Base-by-base conservation (phyloP, 2,797 vertebrate species). In the Zalophus californianus region DNA sequence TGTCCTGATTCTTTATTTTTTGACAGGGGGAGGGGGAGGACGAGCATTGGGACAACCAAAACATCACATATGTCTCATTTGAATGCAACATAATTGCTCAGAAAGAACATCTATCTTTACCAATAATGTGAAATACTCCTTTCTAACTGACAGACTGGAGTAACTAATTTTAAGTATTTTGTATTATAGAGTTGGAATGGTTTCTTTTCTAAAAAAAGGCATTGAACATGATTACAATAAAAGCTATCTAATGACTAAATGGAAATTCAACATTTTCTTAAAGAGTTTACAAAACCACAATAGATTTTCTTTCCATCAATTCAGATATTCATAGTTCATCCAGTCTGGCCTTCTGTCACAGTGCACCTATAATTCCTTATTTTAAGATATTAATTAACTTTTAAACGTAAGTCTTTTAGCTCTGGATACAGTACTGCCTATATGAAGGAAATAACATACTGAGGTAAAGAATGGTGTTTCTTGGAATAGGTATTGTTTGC, bases 331-430 rank as follows among this genome's bases (percentile, higher is more conserved):
- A 89, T n/a, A 97, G 97, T 91, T 97, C 90, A 94, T 75, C 88
- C 84, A 90, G 54, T 89, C 78, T 98, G 90, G 86, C 94, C 96
- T 96, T 96, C 93, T 95, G 86, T 86, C 90, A 95, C n/a, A 92
- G 92, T 78, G 52, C 48, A 95, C 90, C 87, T 89, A 83, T 80
- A 97, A 96, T 95, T 97, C 85, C 94, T 96, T 91, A 97, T 92
- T 97, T 98, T 94, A 97, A 98, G 97, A 97, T 97, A 97, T 93
- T 98, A 98, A 98, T 98, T 98, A 98, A 97, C 95, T 98, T 97
- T 94, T 97, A 97, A 93, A 88, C 52, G 20, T 58, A 97, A 96
- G 56, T 86, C 79, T 73, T 97, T 97, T 96, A 97, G 91, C 85
- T 94, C 83, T 96, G 91, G 90, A 90, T 94, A 91, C 58, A 91